Evolutionary conservation across 2,888 invertebrate species (phyloP).

Genomic region (Lordiphosa fenestrarum): DNA sequence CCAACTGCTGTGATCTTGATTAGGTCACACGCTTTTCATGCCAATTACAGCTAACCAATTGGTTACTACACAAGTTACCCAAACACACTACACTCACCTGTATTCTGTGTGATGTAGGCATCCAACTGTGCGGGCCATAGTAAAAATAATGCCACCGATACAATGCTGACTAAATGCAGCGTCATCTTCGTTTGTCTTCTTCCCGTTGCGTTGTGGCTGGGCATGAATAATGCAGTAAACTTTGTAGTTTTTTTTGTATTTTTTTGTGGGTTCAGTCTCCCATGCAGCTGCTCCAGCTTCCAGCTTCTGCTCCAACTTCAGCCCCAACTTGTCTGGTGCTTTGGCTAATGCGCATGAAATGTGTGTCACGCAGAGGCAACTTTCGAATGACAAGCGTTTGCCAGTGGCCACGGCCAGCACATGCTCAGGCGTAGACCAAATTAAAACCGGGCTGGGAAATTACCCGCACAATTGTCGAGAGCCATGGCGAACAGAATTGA

Average conservation of each 20-base stretch:
- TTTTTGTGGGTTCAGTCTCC: slow-evolving; percentile 16
- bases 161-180: slow-evolving; percentile 65
- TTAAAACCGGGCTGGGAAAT: slow-evolving; percentile 47
- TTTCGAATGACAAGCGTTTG: slow-evolving; percentile 70
- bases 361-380: slow-evolving; percentile 73
- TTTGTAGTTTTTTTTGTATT: not conserved
- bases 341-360: slow-evolving; percentile 62
- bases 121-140: slow-evolving; percentile 74
- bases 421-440: slow-evolving; percentile 51
- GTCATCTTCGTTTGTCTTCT: slow-evolving; percentile 56
- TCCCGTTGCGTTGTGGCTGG: slow-evolving; percentile 38
- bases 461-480: slow-evolving; percentile 60
- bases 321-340: slow-evolving; percentile 4
- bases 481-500: slow-evolving; percentile 20
- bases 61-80: slow-evolving; percentile 5
- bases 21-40: slow-evolving; percentile 21
- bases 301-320: slow-evolving; percentile 10
- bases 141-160: slow-evolving; percentile 53
- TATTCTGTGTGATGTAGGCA: slow-evolving; percentile 73
- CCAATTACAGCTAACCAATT: slow-evolving; percentile 22
- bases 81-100: slow-evolving; percentile 61
- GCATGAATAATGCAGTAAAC: slow-evolving; percentile 63
- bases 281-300: slow-evolving; percentile 16
- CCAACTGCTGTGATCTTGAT: too few relatives aligned
- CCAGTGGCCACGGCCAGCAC: slow-evolving; percentile 47